phyloP scores from a whole-genome alignment of 2,888 invertebrate species.

The Scrobipalpa costella region DNA sequence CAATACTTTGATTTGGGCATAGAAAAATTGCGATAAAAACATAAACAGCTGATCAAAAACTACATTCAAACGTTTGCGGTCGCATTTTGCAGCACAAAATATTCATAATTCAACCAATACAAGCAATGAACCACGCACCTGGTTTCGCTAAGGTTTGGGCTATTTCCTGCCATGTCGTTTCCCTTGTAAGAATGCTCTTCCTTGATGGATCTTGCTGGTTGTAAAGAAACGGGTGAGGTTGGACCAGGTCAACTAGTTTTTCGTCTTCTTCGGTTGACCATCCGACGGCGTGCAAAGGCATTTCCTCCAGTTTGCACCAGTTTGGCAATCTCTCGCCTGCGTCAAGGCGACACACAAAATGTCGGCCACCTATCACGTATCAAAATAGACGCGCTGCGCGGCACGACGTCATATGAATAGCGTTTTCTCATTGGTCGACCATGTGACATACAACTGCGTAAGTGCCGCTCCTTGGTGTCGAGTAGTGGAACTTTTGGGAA shows the following conservation, averaged over 20 bases:
- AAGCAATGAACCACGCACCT: slow-evolving; percentile 50
- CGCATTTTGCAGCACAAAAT: slow-evolving; percentile 51
- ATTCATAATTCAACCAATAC: slow-evolving; percentile 31
- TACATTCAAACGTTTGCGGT: slow-evolving; percentile 39
- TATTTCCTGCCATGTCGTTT: slow-evolving; percentile 71
- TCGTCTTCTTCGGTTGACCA: slow-evolving; percentile 71
- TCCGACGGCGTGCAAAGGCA: slow-evolving; percentile 70
- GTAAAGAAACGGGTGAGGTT: slow-evolving; percentile 67
- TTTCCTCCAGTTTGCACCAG: slow-evolving; percentile 40
- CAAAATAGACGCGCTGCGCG: slow-evolving; percentile 71
- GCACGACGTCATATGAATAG: slow-evolving; percentile 63
- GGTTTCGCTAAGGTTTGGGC: slow-evolving; percentile 64
- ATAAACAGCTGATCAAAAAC: slow-evolving; percentile 23
- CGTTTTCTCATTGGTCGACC: slow-evolving; percentile 53
- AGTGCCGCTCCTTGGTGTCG: slow-evolving; percentile 27
- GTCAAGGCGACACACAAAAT: slow-evolving; percentile 56
- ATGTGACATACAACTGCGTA: slow-evolving; percentile 29
- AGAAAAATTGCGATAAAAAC: not conserved
- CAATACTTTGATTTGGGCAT: too few relatives aligned
- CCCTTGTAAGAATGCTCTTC: slow-evolving; percentile 67
- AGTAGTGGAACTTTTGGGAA: slow-evolving; percentile 21
- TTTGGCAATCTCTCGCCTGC: slow-evolving; percentile 43
- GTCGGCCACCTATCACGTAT: slow-evolving; percentile 73
- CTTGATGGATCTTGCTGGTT: slow-evolving; percentile 65
- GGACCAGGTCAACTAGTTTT: slow-evolving; percentile 64